Base-by-base conservation (phyloP, 2,888 invertebrate species). In the Plagodis pulveraria region DNA sequence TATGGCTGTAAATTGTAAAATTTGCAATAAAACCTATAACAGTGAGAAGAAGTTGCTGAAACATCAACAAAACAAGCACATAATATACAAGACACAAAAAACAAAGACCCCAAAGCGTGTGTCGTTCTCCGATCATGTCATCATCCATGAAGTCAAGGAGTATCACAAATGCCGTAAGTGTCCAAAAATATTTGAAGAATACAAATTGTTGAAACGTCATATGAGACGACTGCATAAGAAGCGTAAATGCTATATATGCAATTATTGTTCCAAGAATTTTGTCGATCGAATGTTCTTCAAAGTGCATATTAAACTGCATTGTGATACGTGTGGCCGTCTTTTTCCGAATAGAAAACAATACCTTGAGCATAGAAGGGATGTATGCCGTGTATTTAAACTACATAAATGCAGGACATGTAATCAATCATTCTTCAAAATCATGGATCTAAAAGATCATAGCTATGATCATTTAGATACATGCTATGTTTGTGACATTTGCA, bases 131-230 rank as follows among this genome's bases (percentile, higher is more conserved):
- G 87, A 91, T 7, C 77, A 85, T 6, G 81, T 91, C 0, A 85
- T 83, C n/a, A 71, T 91, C 1, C 90, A 91, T 5, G 86, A 88
- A 63, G 74, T 90, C 0, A 80, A 76, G 47, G 84, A 87, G 55
- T 89, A 89, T 56, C 87, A 90, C 44, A 82, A 83, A 58, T 91
- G 92, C 62, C 76, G 87, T 22, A 91, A 91, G 63, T 92, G 91
- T 47, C 70, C 86, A 0, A 85, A 81, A 54, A 84, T 89, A 59
- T 91, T 86, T 63, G 79, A 86, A 63, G 63, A 77, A 0, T 87
- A 91, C 53, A 69, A 74, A 49, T 69, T 71, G 0, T 64, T 92
- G 1, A 86, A 84, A 54, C 48, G 34, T 0, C 92, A 91, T 33
- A 86, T 80, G 75, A 88, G 82, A 59, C 66, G 68, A 0, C 63